phyloP scores from a whole-genome alignment of 1,140 invertebrate genomes.

The Diplogasteroides magnus region DNA sequence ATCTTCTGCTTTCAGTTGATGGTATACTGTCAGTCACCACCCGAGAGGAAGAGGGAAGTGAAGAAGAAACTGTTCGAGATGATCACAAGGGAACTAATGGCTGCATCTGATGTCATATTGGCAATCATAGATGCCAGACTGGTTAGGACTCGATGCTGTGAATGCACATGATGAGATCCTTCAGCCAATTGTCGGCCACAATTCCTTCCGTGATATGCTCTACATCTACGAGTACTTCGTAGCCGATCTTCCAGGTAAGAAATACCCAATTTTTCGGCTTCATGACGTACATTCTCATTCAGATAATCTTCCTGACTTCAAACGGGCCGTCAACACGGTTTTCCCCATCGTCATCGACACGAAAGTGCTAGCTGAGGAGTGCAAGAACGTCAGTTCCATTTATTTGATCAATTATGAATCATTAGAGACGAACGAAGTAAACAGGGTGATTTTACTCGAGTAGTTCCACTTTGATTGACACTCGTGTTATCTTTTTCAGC shows the following conservation, averaged over 20 bases:
- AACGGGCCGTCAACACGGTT: not conserved
- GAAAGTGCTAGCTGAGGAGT: constrained; percentile 13
- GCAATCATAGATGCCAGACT: constrained; percentile 7
- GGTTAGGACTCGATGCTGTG: no score
- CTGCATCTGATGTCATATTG: constrained; percentile 3
- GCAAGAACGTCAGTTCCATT: constrained; percentile 5
- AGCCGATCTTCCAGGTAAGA: constrained; percentile 10
- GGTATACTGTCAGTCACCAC: not conserved
- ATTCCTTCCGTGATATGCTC: constrained; percentile 8
- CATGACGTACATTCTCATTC: not conserved
- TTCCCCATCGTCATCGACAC: constrained; percentile 8
- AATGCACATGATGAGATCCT: not conserved
- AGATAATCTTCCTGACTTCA: constrained; percentile 10
- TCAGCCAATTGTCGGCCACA: constrained; percentile 11
- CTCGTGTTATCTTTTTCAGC: not conserved
- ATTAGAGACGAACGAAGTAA: not conserved
- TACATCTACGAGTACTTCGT: constrained; percentile 15
- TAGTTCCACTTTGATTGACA: not conserved
- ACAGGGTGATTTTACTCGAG: not conserved
- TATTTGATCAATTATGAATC: no score
- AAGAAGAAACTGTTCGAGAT: not conserved
- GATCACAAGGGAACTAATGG: constrained; percentile 3
- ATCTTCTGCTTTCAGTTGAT: not conserved
- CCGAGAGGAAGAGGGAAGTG: not conserved
- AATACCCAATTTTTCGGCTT: not conserved